phyloP scores from a whole-genome alignment of 2,797 vertebrate species.

The Girardinus metallicus region DNA sequence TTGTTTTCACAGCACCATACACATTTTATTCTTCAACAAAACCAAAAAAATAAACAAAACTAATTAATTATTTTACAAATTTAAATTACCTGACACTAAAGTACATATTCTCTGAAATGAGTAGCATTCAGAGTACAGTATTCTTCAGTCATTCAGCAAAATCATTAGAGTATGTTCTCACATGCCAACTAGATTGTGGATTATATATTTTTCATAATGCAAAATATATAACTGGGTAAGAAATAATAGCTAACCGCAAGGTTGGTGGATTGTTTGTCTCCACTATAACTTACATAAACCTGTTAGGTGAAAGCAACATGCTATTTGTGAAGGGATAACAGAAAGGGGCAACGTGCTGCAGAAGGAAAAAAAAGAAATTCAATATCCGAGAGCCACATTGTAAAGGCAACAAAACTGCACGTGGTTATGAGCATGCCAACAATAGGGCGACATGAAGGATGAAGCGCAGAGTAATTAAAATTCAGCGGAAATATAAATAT shows the following conservation, averaged over 20 bases:
- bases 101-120: neutral
- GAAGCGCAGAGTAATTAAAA: constrained; percentile 75
- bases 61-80: no score
- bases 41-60: no score
- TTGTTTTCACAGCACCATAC: no score
- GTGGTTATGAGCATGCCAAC: constrained; percentile 46
- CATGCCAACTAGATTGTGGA: neutral
- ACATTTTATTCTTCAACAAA: no score
- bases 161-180: neutral
- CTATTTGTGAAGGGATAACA: constrained; percentile 21
- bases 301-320: constrained; percentile 22
- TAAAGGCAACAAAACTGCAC: constrained; percentile 51
- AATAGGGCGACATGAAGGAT: constrained; percentile 69
- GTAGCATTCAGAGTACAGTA: neutral
- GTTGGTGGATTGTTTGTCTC: constrained; percentile 26
- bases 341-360: constrained; percentile 29
- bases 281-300: neutral
- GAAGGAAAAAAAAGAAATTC: constrained; percentile 36
- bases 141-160: no score
- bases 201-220: neutral
- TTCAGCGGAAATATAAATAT: constrained; percentile 75
- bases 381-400: constrained; percentile 43
- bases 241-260: constrained; percentile 9
- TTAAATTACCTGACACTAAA: neutral
- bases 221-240: neutral